phyloP scores from a whole-genome alignment of 2,113 vertebrate species.

The Scytalopus superciliaris region DNA sequence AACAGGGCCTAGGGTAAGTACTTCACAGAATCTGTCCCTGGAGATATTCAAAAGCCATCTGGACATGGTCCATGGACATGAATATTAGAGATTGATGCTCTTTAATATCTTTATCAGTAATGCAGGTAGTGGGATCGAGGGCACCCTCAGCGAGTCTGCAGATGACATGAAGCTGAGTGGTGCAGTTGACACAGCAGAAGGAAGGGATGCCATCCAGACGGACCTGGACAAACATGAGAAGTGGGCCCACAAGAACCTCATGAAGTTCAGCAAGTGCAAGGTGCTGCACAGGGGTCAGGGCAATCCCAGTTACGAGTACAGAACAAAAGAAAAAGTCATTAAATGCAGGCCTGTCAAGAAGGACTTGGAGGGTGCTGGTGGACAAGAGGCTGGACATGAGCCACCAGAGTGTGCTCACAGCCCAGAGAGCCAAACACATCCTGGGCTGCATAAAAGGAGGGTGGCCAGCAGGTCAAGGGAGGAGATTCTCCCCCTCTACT shows the following conservation, averaged over 20 bases:
- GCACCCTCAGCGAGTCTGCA: neutral
- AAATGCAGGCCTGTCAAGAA: neutral
- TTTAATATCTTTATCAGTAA: neutral
- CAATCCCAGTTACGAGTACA: rapidly evolving
- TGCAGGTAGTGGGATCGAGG: neutral
- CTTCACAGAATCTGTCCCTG: neutral
- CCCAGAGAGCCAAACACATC: neutral
- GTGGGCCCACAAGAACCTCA: neutral
- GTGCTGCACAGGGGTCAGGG: neutral
- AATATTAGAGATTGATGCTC: neutral
- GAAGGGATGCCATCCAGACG: neutral
- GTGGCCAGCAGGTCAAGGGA: neutral
- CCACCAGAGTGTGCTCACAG: neutral
- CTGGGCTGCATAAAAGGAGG: neutral
- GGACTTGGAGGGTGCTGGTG: neutral
- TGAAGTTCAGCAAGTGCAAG: neutral
- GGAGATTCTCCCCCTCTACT: neutral
- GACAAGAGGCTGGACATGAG: neutral
- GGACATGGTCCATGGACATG: neutral
- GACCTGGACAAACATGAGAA: neutral
- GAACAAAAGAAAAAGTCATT: neutral
- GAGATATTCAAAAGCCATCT: neutral
- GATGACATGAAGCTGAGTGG: neutral
- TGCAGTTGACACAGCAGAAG: neutral
- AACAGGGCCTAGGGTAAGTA: neutral